Evolutionary conservation across 2,113 vertebrate species (phyloP).

Genomic region (Neolamprologus falcicula): DNA sequence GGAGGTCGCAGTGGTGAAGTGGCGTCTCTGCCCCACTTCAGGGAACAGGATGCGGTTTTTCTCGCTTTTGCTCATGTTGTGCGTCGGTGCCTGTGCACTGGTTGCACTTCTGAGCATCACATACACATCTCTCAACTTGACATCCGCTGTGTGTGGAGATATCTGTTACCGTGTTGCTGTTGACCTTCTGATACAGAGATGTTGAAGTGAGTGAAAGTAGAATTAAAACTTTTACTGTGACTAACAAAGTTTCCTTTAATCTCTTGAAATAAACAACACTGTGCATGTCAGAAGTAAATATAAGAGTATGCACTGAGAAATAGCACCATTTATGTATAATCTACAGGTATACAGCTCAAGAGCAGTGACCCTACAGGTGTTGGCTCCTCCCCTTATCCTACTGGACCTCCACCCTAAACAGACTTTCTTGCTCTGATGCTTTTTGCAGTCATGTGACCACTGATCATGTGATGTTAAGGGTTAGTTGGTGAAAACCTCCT

Average conservation of each 20-base stretch:
- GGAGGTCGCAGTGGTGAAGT: neutral
- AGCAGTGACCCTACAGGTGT: neutral
- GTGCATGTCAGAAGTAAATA: neutral
- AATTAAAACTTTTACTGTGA: neutral
- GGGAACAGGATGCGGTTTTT: conserved; percentile 69
- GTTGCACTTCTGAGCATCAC: neutral
- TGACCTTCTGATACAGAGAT: neutral
- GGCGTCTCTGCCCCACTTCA: conserved; percentile 19
- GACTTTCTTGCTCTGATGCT: neutral
- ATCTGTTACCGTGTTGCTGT: neutral
- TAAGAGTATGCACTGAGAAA: fast-evolving
- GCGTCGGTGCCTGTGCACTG: neutral
- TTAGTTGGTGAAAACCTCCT: neutral
- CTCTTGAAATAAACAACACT: neutral
- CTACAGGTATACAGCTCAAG: neutral
- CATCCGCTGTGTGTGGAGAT: neutral
- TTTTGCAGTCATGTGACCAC: neutral
- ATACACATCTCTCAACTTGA: neutral
- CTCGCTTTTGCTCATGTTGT: neutral
- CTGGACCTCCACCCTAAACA: neutral
- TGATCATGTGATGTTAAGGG: neutral
- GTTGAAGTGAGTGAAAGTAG: neutral
- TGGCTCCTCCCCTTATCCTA: neutral
- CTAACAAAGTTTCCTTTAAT: neutral
- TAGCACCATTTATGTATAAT: neutral